Conservation (phyloP, 2,888 invertebrate genomes). For the Pristionchus entomophagus region DNA sequence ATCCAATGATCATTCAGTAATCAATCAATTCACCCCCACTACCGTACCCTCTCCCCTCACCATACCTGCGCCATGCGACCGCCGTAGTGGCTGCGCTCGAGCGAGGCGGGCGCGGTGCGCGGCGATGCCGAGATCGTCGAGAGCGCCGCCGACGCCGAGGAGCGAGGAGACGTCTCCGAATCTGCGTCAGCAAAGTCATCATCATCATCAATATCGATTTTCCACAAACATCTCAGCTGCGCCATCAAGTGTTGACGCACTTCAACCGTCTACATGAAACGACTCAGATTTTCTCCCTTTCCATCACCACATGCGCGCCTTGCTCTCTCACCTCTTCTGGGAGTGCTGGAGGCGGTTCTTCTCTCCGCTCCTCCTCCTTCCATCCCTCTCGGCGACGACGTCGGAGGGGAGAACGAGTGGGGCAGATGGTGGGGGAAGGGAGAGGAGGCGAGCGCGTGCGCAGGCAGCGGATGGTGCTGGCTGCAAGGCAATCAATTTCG, state of each 20-base stretch:
- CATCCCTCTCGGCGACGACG: too few species aligned
- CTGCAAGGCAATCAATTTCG: background rate
- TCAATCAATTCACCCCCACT: too few species aligned
- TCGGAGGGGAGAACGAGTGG: background rate
- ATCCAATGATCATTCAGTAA: too few species aligned
- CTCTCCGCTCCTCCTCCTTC: background rate
- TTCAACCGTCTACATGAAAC: too few species aligned
- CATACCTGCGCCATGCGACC: too few species aligned
- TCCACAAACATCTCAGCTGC: background rate
- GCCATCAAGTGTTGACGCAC: too few species aligned
- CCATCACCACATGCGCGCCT: background rate
- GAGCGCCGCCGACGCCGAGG: background rate
- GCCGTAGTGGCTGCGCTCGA: background rate
- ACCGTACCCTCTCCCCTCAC: too few species aligned
- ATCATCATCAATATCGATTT: too few species aligned
- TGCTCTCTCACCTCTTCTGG: constrained; percentile 2
- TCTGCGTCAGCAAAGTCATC: background rate
- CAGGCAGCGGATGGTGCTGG: too few species aligned
- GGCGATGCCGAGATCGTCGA: constrained; percentile 1
- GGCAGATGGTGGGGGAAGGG: background rate
- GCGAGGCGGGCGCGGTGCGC: background rate
- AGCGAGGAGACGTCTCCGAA: background rate
- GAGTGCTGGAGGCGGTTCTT: background rate
- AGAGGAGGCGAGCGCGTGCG: too few species aligned
- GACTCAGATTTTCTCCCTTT: too few species aligned